phyloP scores from a whole-genome alignment of 2,113 vertebrate species.

The Taxidea taxus region DNA sequence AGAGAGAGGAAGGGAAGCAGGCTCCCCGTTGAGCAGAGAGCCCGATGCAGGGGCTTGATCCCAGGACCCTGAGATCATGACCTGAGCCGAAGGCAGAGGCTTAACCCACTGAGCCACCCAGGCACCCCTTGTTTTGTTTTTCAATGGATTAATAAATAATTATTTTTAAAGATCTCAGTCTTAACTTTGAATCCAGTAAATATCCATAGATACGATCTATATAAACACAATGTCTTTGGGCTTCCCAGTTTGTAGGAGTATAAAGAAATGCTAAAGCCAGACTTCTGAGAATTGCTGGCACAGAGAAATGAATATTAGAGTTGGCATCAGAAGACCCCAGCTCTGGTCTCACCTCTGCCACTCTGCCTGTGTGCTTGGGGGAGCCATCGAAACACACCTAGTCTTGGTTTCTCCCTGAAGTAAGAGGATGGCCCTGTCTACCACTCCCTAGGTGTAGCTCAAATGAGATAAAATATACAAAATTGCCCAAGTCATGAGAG shows the following conservation, averaged over 20 bases:
- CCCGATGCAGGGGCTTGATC: too few relatives aligned
- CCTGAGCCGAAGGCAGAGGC: too few relatives aligned
- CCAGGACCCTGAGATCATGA: too few relatives aligned
- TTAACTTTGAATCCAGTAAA: neutral
- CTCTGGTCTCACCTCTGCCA: neutral
- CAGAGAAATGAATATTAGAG: neutral
- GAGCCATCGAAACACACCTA: neutral
- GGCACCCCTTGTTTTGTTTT: neutral
- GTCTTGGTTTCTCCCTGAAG: neutral
- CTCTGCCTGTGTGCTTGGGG: neutral
- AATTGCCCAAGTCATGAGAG: neutral
- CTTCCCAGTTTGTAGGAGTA: neutral
- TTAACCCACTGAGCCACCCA: too few relatives aligned
- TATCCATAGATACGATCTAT: neutral
- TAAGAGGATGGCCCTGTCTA: neutral
- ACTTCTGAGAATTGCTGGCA: neutral
- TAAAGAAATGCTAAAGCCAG: neutral
- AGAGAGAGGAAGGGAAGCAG: too few relatives aligned
- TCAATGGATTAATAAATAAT: neutral
- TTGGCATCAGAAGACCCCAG: neutral
- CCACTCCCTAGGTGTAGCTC: neutral
- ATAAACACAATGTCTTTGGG: neutral
- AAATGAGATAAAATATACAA: neutral
- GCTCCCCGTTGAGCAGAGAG: too few relatives aligned
- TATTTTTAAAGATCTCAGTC: neutral